Percentiles rank a stretch among this genome's conserved stretches.
These are phyloP conservation scores for Hydrotaea diabolus DNA, from an alignment of 2,888 invertebrate species.

Conservation along the genomic window DNA sequence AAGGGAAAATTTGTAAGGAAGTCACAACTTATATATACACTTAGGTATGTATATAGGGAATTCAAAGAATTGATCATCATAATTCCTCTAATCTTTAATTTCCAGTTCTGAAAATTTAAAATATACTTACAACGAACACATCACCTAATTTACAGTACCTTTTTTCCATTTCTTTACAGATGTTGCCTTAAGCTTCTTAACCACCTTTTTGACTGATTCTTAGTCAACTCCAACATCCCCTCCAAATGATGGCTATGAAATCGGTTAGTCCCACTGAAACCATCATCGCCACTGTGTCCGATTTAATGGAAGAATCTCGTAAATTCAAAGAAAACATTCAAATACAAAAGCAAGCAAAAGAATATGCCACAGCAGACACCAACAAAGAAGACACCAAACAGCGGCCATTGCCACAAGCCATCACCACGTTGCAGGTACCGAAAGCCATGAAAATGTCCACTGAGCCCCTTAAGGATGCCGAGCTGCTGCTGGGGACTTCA, in stretches of 20 bases:
- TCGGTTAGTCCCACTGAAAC: constrained; percentile 55
- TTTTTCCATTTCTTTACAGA: constrained; percentile 44
- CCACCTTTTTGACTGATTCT: too few relatives aligned
- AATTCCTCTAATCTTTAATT: too few relatives aligned
- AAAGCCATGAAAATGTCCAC: constrained; percentile 32
- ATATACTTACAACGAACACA: too few relatives aligned
- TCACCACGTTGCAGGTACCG: constrained; percentile 43
- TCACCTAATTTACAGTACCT: neutral
- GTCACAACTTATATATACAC: too few relatives aligned
- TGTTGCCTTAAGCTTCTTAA: constrained; percentile 49
- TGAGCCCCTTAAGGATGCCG: constrained; percentile 17
- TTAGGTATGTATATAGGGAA: too few relatives aligned
- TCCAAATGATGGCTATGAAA: constrained; percentile 60
- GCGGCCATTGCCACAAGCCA: neutral
- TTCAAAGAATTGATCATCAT: too few relatives aligned
- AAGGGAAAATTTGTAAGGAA: too few relatives aligned
- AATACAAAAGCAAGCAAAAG: constrained; percentile 32
- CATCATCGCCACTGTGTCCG: constrained; percentile 45
- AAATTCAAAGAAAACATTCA: constrained; percentile 49
- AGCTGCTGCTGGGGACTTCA: constrained; percentile 42
- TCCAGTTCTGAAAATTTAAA: too few relatives aligned
- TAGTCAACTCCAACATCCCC: neutral
- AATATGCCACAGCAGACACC: constrained; percentile 8
- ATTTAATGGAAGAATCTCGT: constrained; percentile 58
- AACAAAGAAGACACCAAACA: constrained; percentile 21